Conservation (phyloP, 2,113 vertebrate species). For the Theristicus caerulescens region DNA sequence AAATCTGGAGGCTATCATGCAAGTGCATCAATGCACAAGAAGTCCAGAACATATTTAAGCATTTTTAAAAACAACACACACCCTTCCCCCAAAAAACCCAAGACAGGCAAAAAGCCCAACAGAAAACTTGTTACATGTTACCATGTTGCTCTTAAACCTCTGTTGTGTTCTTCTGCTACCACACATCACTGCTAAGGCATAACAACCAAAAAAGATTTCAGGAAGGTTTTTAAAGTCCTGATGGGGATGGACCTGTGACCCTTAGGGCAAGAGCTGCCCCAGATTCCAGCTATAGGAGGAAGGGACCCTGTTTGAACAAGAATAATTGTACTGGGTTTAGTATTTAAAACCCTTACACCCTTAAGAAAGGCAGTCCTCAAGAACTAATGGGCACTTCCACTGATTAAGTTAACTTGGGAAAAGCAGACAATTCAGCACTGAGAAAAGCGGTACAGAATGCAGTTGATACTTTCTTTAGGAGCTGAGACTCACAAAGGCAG, state of each 20-base stretch:
- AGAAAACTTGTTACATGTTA: background rate
- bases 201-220: background rate
- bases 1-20: background rate
- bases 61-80: background rate
- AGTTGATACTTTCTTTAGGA: background rate
- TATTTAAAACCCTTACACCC: background rate
- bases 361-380: background rate
- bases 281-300: background rate
- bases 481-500: background rate
- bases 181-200: background rate
- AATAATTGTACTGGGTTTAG: background rate
- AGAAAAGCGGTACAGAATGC: background rate
- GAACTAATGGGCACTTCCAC: background rate
- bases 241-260: background rate
- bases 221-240: background rate
- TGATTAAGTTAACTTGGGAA: background rate
- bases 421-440: background rate
- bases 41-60: background rate
- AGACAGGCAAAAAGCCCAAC: background rate
- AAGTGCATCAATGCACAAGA: background rate
- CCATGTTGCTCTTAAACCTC: background rate
- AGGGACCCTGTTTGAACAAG: background rate
- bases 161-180: background rate
- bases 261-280: background rate
- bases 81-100: fast-evolving